These are phyloP conservation scores for Lepidurus couesii DNA, from an alignment of 1,140 invertebrate genomes.

Conservation along the genomic window DNA sequence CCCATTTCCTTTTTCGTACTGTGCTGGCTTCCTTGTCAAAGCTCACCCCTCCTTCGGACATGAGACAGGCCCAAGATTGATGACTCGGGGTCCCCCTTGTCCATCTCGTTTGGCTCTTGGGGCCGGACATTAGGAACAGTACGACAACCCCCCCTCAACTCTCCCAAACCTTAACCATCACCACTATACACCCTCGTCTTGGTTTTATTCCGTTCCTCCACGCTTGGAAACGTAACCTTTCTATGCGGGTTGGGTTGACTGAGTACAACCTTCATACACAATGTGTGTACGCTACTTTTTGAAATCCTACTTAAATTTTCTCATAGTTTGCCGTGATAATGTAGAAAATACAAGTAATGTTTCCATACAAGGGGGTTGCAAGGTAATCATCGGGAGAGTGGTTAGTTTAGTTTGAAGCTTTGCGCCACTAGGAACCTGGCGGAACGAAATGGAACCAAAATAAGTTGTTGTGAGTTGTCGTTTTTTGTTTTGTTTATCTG, in stretches of 20 bases:
- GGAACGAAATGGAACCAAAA: background rate
- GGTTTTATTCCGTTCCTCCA: background rate
- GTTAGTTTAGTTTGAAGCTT: too few species aligned
- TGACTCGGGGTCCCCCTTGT: background rate
- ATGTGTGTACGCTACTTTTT: too few species aligned
- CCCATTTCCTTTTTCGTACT: background rate
- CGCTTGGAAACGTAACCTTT: background rate
- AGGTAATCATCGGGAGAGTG: too few species aligned
- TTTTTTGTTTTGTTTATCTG: background rate
- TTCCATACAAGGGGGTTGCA: too few species aligned
- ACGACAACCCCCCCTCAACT: background rate
- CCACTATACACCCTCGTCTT: background rate
- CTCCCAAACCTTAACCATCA: background rate
- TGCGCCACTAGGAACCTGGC: background rate
- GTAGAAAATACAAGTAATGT: too few species aligned
- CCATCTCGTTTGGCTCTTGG: background rate
- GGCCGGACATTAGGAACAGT: conserved; percentile 1
- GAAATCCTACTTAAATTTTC: too few species aligned
- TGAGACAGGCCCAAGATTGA: conserved; percentile 12
- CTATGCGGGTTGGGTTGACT: too few species aligned
- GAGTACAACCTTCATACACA: too few species aligned
- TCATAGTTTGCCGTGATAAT: too few species aligned
- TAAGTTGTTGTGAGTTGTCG: background rate
- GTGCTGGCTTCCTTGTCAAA: conserved; percentile 1
- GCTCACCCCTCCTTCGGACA: conserved; percentile 18